phyloP scores from a whole-genome alignment of 2,113 vertebrate species.

The Thymallus thymallus region DNA sequence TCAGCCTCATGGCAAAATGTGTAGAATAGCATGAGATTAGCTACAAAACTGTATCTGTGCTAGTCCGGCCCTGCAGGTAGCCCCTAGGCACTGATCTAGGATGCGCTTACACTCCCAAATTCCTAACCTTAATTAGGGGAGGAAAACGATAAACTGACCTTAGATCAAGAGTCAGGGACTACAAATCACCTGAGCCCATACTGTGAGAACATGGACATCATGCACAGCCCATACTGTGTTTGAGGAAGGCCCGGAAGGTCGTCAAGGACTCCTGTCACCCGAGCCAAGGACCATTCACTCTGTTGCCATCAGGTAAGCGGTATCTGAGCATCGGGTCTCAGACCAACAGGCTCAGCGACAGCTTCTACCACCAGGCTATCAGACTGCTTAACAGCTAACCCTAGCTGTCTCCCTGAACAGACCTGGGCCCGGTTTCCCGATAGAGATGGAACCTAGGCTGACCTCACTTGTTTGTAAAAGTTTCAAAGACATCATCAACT shows the following conservation, averaged over 20 bases:
- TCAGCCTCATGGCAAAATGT: not conserved
- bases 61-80: too few relatives aligned
- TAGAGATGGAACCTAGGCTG: too few relatives aligned
- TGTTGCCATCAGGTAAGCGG: too few relatives aligned
- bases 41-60: not conserved
- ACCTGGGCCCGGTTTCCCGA: too few relatives aligned
- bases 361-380: not conserved
- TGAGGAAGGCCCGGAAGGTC: not conserved
- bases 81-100: not conserved
- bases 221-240: too few relatives aligned
- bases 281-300: too few relatives aligned
- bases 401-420: too few relatives aligned
- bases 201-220: not conserved
- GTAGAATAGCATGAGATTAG: not conserved
- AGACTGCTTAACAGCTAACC: not conserved
- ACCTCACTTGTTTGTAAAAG: too few relatives aligned
- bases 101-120: not conserved
- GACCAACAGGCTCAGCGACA: too few relatives aligned
- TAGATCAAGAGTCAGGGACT: slow-evolving; percentile 1
- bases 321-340: too few relatives aligned
- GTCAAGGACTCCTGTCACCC: too few relatives aligned
- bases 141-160: slow-evolving; percentile 9
- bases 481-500: too few relatives aligned
- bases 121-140: not conserved
- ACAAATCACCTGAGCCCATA: slow-evolving; percentile 6